Base-by-base conservation (phyloP, 2,797 vertebrate genomes). In the Eulemur rubriventer region DNA sequence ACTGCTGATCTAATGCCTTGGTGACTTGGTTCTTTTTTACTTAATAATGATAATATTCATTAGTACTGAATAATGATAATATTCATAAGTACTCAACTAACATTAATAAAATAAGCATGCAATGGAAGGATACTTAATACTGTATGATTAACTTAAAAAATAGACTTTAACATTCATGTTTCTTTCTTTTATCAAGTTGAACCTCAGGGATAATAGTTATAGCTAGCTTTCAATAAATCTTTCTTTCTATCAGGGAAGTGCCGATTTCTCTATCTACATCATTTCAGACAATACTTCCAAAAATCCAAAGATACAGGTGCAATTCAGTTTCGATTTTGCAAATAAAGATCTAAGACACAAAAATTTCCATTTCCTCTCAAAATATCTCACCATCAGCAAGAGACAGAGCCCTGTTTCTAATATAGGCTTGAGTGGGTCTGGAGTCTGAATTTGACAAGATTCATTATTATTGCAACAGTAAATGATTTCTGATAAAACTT, bases 131-230 rank as follows among this genome's bases (percentile, higher is more conserved):
- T 18, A 16, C 10, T 17, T 76, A 52, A 14, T 35, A 26, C n/a
- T 22, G 67, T 35, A 24, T 28, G 6, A n/a, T 75, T 70, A 78
- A 26, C 20, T 41, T 90, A 46, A 20, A 76, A 28, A 86, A 52
- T 14, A n/a, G 11, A 16, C 30, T 50, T 50, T 73, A 35, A 18
- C 1, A 18, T 59, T 55, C 9, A 43, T 33, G 4, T 12, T 92
- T 35, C 11, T 87, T 75, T 79, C 4, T 35, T 88, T 88, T 41
- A 75, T 16, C 26, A 75, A 35, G 35, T 28, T 88, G 35, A 80
- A 84, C 16, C 18, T 88, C 28, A 85, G n/a, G 72, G 35, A 55
- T n/a, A 88, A 72, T 63, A 46, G 92, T 65, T 61, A 80, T 22
- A 73, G 35, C 26, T 41, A 75, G 35, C 18, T 83, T 55, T 75